phyloP scores from a whole-genome alignment of 1,140 invertebrate species.

The Drosophila burlai region DNA sequence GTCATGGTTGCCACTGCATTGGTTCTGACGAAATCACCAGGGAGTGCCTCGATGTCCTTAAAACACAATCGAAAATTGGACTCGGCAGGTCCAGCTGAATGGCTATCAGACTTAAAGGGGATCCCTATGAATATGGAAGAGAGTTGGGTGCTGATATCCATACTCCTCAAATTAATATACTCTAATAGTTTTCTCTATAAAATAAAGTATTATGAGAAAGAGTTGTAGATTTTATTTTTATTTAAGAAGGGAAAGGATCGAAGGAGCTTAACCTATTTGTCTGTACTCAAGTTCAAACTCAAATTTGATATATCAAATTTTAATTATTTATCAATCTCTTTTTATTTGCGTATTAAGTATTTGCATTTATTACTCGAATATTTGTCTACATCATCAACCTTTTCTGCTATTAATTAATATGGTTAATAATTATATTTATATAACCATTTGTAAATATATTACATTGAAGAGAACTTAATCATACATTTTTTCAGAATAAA shows the following conservation, averaged over 20 bases:
- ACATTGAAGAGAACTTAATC: not conserved
- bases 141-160: not conserved
- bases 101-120: not conserved
- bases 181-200: not conserved
- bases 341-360: not conserved
- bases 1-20: slow-evolving; percentile 28
- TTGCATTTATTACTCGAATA: too few relatives aligned
- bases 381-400: not conserved
- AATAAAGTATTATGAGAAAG: not conserved
- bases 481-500: not conserved
- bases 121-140: not conserved
- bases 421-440: not conserved
- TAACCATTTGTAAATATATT: not conserved
- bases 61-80: slow-evolving; percentile 5
- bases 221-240: too few relatives aligned
- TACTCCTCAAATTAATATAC: not conserved
- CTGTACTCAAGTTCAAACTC: too few relatives aligned
- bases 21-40: slow-evolving; percentile 3
- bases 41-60: slow-evolving; percentile 6
- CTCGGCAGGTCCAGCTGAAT: not conserved
- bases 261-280: too few relatives aligned
- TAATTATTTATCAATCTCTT: too few relatives aligned
- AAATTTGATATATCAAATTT: too few relatives aligned
- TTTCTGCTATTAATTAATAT: not conserved
- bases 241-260: too few relatives aligned